phyloP scores from a whole-genome alignment of 1,140 invertebrate genomes.

The Colletes latitarsis region DNA sequence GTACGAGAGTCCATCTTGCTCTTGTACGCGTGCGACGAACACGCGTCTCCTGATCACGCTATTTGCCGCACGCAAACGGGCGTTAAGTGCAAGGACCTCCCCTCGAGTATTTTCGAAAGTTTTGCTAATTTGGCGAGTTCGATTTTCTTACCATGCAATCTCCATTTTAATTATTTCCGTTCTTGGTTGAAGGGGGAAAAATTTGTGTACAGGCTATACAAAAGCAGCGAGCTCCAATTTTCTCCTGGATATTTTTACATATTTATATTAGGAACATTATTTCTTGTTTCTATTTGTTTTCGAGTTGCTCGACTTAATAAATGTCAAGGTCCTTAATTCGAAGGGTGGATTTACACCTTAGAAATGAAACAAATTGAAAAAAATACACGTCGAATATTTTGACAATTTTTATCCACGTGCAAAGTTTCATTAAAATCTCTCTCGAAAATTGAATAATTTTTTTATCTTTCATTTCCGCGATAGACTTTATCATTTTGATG shows the following conservation, averaged over 20 bases:
- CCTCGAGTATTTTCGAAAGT: slow-evolving; percentile 15
- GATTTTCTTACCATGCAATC: slow-evolving; percentile 6
- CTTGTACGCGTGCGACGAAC: slow-evolving; percentile 25
- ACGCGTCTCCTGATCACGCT: slow-evolving; percentile 34
- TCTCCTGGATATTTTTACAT: neutral
- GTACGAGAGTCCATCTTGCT: slow-evolving; percentile 42
- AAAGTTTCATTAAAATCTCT: no score
- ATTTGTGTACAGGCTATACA: neutral
- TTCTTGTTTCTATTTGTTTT: no score
- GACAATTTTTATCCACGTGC: no score
- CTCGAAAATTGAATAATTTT: no score
- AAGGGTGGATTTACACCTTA: no score
- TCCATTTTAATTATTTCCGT: no score
- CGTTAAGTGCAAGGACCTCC: slow-evolving; percentile 51
- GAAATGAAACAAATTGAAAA: no score
- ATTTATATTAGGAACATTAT: neutral
- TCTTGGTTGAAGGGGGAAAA: neutral
- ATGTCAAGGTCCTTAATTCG: no score
- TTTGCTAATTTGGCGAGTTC: slow-evolving; percentile 18
- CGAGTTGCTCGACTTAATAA: no score
- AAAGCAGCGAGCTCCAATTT: neutral
- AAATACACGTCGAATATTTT: no score
- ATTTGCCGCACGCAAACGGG: slow-evolving; percentile 43
- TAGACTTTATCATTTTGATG: neutral
- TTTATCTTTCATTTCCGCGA: neutral